Conservation (phyloP, 2,113 vertebrate genomes). For the Natator depressus region DNA sequence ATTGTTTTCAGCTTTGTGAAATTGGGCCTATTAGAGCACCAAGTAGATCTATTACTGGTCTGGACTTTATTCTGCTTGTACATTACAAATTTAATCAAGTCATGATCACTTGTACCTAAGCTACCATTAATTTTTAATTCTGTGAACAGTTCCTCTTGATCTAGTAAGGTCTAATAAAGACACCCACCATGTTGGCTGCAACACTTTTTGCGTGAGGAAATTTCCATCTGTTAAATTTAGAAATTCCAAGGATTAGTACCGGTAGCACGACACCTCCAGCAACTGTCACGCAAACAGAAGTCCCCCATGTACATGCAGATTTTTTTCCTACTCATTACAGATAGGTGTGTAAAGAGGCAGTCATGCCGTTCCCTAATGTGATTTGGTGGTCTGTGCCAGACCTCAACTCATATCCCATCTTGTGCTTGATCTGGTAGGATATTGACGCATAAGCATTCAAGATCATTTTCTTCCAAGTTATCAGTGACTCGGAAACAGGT, state of each 20-base stretch:
- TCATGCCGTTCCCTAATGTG: not conserved
- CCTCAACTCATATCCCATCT: not conserved
- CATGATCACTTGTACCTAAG: not conserved
- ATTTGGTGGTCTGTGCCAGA: not conserved
- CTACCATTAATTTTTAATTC: not conserved
- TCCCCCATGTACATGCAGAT: not conserved
- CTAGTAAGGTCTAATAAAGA: not conserved
- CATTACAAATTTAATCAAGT: not conserved
- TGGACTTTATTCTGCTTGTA: not conserved
- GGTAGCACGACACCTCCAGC: not conserved
- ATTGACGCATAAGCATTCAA: not conserved
- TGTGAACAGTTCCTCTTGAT: not conserved
- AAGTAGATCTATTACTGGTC: not conserved
- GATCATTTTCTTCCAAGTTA: not conserved
- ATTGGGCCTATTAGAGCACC: not conserved
- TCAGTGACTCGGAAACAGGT: not conserved
- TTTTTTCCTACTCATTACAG: not conserved
- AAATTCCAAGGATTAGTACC: not conserved
- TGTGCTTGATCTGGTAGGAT: not conserved
- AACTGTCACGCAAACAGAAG: not conserved
- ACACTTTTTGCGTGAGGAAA: not conserved
- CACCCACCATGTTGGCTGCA: not conserved
- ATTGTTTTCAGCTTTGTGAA: not conserved
- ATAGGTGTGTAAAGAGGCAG: not conserved
- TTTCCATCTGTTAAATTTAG: not conserved